phyloP scores from a whole-genome alignment of 2,888 invertebrate species.

The Perizoma flavofasciatum region DNA sequence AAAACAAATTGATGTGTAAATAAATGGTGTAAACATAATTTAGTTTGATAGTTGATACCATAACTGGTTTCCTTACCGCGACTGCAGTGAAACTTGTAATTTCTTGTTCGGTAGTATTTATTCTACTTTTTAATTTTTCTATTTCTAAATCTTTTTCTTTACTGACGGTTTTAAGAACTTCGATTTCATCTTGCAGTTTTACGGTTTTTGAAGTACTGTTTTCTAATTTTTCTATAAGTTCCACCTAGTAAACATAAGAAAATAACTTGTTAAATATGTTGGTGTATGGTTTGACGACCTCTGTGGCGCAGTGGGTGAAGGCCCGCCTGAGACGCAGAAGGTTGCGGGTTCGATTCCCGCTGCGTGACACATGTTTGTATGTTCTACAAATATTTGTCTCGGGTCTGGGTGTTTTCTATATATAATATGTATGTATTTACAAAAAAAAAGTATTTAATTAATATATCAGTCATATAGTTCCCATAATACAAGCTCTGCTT shows the following conservation, averaged over 20 bases:
- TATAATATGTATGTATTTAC: too few species aligned
- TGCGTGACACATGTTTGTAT: too few species aligned
- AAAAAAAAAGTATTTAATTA: too few species aligned
- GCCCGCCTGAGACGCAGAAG: too few species aligned
- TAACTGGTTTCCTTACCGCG: constrained; percentile 21
- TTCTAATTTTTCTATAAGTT: constrained; percentile 73
- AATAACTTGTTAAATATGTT: too few species aligned
- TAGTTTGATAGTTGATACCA: not conserved
- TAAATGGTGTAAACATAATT: not conserved
- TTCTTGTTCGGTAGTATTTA: constrained; percentile 51
- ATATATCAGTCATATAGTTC: too few species aligned
- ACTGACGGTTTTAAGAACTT: constrained; percentile 45
- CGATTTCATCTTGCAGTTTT: constrained; percentile 62
- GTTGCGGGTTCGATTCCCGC: too few species aligned
- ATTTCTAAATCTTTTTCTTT: constrained; percentile 63
- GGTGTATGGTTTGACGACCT: too few species aligned
- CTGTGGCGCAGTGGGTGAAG: too few species aligned
- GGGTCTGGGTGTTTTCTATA: too few species aligned
- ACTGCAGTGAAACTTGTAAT: constrained; percentile 41
- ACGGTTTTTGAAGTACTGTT: constrained; percentile 53
- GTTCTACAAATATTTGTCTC: too few species aligned
- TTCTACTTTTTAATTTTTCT: constrained; percentile 52
- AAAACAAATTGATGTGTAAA: constrained; percentile 4
- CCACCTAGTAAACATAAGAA: constrained; percentile 49
- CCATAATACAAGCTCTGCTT: too few species aligned